A percentile compares a stretch with the other conserved stretches of the same genome.
Evolutionary conservation across 64 coral and sea anemone species (phyloP).

Genomic region (Hydrozoanthus tunicans): DNA sequence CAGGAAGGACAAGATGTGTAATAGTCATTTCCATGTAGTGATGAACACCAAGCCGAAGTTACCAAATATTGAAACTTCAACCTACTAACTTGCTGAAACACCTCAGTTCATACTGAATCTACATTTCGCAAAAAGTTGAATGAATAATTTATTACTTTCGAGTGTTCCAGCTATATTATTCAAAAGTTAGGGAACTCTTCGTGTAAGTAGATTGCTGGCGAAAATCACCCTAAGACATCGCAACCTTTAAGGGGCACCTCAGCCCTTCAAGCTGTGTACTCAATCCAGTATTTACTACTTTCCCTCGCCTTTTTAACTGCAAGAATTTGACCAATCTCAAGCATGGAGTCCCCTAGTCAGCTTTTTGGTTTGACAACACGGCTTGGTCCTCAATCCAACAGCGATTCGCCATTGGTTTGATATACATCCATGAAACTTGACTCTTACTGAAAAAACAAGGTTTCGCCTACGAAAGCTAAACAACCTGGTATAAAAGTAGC

Average conservation of each 20-base stretch:
- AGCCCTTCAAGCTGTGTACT: conserved; percentile 18
- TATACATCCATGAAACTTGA: conserved; percentile 34
- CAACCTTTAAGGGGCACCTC: conserved; percentile 19
- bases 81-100: too few relatives aligned
- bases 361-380: conserved; percentile 10
- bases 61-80: too few relatives aligned
- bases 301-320: background rate
- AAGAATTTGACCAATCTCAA: conserved; percentile 54
- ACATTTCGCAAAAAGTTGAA: too few relatives aligned
- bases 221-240: too few relatives aligned
- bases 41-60: too few relatives aligned
- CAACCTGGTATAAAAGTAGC: conserved; percentile 15
- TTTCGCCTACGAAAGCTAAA: conserved; percentile 34
- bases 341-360: conserved; percentile 36
- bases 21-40: too few relatives aligned
- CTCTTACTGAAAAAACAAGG: conserved; percentile 42
- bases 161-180: too few relatives aligned
- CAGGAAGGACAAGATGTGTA: too few relatives aligned
- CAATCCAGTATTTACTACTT: background rate
- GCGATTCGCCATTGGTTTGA: conserved; percentile 16
- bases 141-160: too few relatives aligned
- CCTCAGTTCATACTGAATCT: too few relatives aligned
- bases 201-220: too few relatives aligned
- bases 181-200: too few relatives aligned
- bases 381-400: conserved; percentile 31